Evolutionary conservation across 2,888 invertebrate genomes (phyloP), one percentile per base, ranked within the genome.

Genomic region (Boloria euphrosyne): DNA sequence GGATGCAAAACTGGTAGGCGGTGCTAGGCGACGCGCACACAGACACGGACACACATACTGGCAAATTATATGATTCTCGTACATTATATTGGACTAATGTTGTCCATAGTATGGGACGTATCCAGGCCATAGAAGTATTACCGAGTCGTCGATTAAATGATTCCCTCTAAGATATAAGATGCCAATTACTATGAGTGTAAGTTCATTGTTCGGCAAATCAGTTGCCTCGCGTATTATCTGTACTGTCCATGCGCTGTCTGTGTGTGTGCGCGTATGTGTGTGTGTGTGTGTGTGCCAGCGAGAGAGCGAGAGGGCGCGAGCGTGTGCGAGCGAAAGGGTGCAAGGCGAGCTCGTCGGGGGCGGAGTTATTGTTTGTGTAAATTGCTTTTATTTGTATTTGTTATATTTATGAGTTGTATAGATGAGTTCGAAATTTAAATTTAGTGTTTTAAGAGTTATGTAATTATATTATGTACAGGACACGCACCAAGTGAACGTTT

Each of bases 401-500:
- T 87, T 87, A 85, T 87, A 87, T 88, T 85, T 86, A 87, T 86
- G 85, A 85, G 82, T 84, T 82, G 81, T 78, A 79, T 78, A 79
- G 79, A 76, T 75, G 76, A 79, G 74, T 71, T 67, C 65, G 66
- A 76, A 76, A 76, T 79, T 76, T 74, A 82, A 83, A 82, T 82
- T 82, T 80, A 82, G 79, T 81, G 83, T 84, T 83, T 76, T 78
- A 82, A 82, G 71, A 77, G 75, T 78, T 78, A 73, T 73, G 75
- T 76, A 78, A 77, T 74, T n/a, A n/a, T n/a, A n/a, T 1, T 22
- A 22, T 68, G 65, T 74, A 70, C 69, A 68, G 63, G 62, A 62
- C 62, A 71, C 58, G 66, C 70, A 72, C 69, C 69, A 55, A 68
- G 72, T 67, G 74, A 69, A 62, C 72, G 71, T 75, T 74, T 75